Percentiles rank a stretch among this genome's conserved stretches.
phyloP scores from a whole-genome alignment of 1,140 invertebrate genomes.

The Plutomurus gul region DNA sequence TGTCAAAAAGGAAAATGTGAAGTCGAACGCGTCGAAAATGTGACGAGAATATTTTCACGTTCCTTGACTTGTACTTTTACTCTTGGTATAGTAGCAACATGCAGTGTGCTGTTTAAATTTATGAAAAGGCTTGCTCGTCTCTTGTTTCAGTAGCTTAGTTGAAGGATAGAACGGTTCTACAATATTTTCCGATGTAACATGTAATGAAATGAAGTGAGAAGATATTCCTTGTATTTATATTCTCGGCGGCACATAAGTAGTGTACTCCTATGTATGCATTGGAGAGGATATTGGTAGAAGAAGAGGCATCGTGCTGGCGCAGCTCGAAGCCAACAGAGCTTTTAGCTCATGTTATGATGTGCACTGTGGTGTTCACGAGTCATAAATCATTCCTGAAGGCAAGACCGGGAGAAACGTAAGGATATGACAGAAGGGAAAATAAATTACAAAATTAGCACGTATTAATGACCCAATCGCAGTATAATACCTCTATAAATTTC shows the following conservation, averaged over 20 bases:
- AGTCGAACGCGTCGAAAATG: constrained; percentile 1
- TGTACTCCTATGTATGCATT: constrained; percentile 16
- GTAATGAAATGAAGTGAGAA: background rate
- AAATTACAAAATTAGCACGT: constrained; percentile 53
- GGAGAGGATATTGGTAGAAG: background rate
- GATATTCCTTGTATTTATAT: constrained; percentile 5
- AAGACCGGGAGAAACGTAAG: constrained; percentile 30
- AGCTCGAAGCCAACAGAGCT: background rate
- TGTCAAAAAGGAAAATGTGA: constrained; percentile 4
- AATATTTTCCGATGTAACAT: too few species aligned
- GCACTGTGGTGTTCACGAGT: constrained; percentile 16
- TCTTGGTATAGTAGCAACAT: background rate
- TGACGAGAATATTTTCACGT: background rate
- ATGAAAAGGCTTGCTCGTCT: too few species aligned
- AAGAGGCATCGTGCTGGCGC: too few species aligned
- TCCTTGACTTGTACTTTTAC: background rate
- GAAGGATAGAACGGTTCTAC: too few species aligned
- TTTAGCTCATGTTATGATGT: constrained; percentile 22
- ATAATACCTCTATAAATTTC: constrained; percentile 51
- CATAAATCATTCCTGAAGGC: constrained; percentile 43
- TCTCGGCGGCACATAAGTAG: background rate
- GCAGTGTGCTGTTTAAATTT: too few species aligned
- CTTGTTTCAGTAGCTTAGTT: too few species aligned
- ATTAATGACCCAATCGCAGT: constrained; percentile 49
- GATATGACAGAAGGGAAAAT: constrained; percentile 50